phyloP scores from a whole-genome alignment of 2,888 invertebrate species.

The Agrypnus murinus region DNA sequence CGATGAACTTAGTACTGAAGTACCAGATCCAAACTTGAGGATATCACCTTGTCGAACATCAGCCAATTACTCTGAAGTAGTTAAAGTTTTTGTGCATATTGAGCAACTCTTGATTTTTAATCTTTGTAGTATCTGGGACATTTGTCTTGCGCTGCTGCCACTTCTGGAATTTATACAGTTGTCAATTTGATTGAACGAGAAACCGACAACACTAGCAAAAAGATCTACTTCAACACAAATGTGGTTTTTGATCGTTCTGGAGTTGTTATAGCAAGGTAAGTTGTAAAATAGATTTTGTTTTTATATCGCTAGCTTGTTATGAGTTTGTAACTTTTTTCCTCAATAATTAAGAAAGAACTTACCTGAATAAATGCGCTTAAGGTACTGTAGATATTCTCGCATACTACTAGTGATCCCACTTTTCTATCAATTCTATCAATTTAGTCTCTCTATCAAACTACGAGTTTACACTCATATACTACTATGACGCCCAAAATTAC shows the following conservation, averaged over 20 bases:
- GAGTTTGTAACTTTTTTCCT: too few relatives aligned
- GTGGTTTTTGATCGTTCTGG: constrained; percentile 85
- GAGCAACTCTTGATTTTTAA: constrained; percentile 42
- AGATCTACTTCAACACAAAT: constrained; percentile 82
- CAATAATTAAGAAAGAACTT: too few relatives aligned
- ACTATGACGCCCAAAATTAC: too few relatives aligned
- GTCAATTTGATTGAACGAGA: constrained; percentile 81
- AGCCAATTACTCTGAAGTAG: constrained; percentile 38
- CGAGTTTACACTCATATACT: too few relatives aligned
- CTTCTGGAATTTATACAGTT: constrained; percentile 78
- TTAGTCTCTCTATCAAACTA: too few relatives aligned
- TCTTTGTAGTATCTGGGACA: constrained; percentile 68
- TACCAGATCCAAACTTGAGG: constrained; percentile 48
- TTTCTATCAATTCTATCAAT: too few relatives aligned
- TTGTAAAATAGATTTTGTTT: too few relatives aligned
- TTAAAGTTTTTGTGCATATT: background rate
- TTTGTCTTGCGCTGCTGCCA: constrained; percentile 77
- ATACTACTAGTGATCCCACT: too few relatives aligned
- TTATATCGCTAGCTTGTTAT: too few relatives aligned
- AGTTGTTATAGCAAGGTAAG: constrained; percentile 79
- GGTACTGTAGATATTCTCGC: too few relatives aligned
- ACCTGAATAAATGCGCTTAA: too few relatives aligned
- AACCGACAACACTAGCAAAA: constrained; percentile 69
- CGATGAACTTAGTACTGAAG: constrained; percentile 28
- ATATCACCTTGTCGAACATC: constrained; percentile 45